phyloP scores from a whole-genome alignment of 2,888 invertebrate species.

The Drosophila meridionalis region DNA sequence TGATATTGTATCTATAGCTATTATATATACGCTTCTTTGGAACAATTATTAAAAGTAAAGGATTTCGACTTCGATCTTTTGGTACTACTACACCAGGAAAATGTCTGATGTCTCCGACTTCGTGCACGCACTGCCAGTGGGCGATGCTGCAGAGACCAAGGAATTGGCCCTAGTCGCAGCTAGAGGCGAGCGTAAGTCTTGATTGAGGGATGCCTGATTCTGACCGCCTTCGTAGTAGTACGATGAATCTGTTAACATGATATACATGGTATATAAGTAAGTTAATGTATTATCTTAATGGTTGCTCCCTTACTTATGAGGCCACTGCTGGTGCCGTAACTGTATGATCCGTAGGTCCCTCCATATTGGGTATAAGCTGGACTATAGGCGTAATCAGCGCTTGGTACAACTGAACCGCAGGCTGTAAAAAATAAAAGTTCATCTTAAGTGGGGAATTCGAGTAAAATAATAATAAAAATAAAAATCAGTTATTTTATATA shows the following conservation, averaged over 20 bases:
- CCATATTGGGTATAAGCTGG: conserved; percentile 88
- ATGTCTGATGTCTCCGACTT: conserved; percentile 86
- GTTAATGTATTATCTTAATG: not conserved
- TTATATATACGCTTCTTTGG: conserved; percentile 7
- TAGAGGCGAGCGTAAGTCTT: conserved; percentile 89
- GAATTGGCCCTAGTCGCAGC: conserved; percentile 90
- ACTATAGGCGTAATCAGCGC: conserved; percentile 90
- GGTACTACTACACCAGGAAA: conserved; percentile 81
- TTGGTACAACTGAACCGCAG: conserved; percentile 88
- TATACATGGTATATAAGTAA: not conserved
- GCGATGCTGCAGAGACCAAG: conserved; percentile 89
- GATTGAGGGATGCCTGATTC: conserved; percentile 84
- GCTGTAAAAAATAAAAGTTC: conserved; percentile 83
- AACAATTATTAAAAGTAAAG: conserved; percentile 3
- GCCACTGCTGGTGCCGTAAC: conserved; percentile 88
- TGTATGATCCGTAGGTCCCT: conserved; percentile 87
- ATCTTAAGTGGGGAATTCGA: not conserved
- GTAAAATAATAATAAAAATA: not conserved
- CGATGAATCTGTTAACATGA: conserved; percentile 86
- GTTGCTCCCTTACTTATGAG: conserved; percentile 87
- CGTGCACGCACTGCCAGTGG: conserved; percentile 89
- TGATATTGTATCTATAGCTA: not conserved
- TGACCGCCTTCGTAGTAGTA: conserved; percentile 87
- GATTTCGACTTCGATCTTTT: not conserved
- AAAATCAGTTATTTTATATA: not conserved